Evolutionary conservation across 2,113 vertebrate genomes (phyloP).

Genomic region (Dunckerocampus dactyliophorus): DNA sequence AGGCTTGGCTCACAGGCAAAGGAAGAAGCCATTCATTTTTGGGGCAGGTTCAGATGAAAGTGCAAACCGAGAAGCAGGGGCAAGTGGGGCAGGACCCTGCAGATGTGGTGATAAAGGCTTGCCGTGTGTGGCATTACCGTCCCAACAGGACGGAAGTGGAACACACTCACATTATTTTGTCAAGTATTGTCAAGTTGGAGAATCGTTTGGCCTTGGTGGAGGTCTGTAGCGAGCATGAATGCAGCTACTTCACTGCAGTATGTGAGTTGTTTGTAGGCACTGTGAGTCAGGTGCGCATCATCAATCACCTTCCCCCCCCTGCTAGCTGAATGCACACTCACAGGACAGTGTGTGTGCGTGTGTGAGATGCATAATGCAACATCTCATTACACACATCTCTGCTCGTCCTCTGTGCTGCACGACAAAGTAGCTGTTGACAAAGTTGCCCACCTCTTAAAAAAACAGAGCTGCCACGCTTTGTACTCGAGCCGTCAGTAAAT

Average conservation of each 20-base stretch:
- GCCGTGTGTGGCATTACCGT: too few relatives aligned
- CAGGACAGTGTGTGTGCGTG: constrained; percentile 7
- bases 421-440: constrained; percentile 46
- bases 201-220: too few relatives aligned
- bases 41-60: too few relatives aligned
- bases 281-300: constrained; percentile 27
- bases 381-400: constrained; percentile 32
- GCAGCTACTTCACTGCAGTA: not conserved
- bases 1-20: too few relatives aligned
- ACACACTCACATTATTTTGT: too few relatives aligned
- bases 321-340: constrained; percentile 31
- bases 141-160: too few relatives aligned
- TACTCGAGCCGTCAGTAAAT: constrained; percentile 4
- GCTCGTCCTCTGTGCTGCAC: constrained; percentile 30
- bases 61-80: too few relatives aligned
- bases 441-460: constrained; percentile 24
- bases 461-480: too few relatives aligned
- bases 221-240: not conserved
- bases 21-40: too few relatives aligned
- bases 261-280: constrained; percentile 11
- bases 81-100: too few relatives aligned
- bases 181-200: too few relatives aligned
- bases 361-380: constrained; percentile 30
- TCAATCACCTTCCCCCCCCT: constrained; percentile 33
- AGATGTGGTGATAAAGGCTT: too few relatives aligned